These are phyloP conservation scores for Aurelia sp. DNA, from an alignment of 30 jellyfish, hydroid and myxozoan genomes.

Conservation along the genomic window DNA sequence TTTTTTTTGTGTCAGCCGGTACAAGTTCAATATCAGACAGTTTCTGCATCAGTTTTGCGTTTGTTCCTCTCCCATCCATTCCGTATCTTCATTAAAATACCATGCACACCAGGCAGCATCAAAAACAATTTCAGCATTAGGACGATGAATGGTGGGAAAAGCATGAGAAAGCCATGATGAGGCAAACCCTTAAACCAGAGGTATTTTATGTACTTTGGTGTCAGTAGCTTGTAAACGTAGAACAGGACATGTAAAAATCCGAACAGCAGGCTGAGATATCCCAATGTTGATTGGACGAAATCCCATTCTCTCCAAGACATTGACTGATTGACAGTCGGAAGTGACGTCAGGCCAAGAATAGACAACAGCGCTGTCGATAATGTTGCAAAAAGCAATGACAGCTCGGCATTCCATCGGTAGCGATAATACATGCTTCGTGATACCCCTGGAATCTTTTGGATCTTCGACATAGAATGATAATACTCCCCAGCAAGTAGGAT, in stretches of 20 bases:
- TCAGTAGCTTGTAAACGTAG: slow-evolving; percentile 45
- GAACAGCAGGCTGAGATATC: slow-evolving; percentile 62
- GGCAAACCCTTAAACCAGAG: no score
- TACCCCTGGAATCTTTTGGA: slow-evolving; percentile 24
- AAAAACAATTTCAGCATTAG: slow-evolving; percentile 63
- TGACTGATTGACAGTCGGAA: slow-evolving; percentile 84
- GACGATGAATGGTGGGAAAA: slow-evolving; percentile 73
- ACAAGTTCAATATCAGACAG: no score
- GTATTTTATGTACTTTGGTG: no score
- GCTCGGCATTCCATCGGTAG: slow-evolving; percentile 70
- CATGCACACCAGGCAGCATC: slow-evolving; percentile 64
- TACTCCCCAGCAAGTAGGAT: slow-evolving; percentile 79
- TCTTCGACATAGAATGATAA: slow-evolving; percentile 23
- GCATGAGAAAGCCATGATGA: slow-evolving; percentile 63
- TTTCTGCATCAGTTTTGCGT: no score
- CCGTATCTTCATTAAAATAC: slow-evolving; percentile 51
- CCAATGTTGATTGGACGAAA: slow-evolving; percentile 77
- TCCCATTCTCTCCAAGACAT: slow-evolving; percentile 96
- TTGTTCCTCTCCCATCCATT: slow-evolving; percentile 47
- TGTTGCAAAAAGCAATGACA: slow-evolving; percentile 72
- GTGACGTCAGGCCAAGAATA: slow-evolving; percentile 85
- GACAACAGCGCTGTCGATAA: slow-evolving; percentile 66
- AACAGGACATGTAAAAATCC: slow-evolving; percentile 67
- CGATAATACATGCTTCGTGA: slow-evolving; percentile 32
- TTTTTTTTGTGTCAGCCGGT: no score